Percentiles rank a stretch among this genome's conserved stretches.
phyloP scores from a whole-genome alignment of 2,113 vertebrate species.

The Hypanus sabinus region DNA sequence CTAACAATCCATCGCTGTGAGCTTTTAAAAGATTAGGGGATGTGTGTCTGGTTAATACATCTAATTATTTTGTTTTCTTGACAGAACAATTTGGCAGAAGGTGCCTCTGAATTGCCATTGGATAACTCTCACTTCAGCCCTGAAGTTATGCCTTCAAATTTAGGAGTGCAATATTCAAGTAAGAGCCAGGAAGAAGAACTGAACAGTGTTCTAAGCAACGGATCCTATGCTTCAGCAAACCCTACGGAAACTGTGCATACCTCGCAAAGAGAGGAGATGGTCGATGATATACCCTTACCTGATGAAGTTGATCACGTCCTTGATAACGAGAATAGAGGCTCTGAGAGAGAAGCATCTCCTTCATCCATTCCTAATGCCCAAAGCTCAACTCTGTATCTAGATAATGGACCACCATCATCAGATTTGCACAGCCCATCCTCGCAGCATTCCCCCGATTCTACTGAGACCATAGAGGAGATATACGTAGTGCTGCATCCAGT shows the following conservation, averaged over 20 bases:
- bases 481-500: not conserved
- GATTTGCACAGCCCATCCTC: not conserved
- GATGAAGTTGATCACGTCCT: not conserved
- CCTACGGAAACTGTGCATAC: not conserved
- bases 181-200: not conserved
- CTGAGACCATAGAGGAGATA: conserved; percentile 8
- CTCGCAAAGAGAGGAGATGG: too few species aligned
- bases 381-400: not conserved
- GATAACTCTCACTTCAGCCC: conserved; percentile 60
- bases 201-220: not conserved
- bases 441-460: not conserved
- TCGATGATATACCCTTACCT: not conserved
- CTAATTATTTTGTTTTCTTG: conserved; percentile 31
- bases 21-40: too few species aligned
- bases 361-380: not conserved
- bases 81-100: conserved; percentile 59
- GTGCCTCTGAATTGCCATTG: conserved; percentile 54
- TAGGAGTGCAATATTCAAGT: conserved; percentile 42
- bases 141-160: conserved; percentile 56
- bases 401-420: not conserved
- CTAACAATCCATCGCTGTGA: too few species aligned
- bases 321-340: not conserved
- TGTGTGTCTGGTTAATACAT: not conserved
- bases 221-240: not conserved
- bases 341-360: not conserved